Conservation (phyloP, 2,797 vertebrate species). For the Malurus splendens region DNA sequence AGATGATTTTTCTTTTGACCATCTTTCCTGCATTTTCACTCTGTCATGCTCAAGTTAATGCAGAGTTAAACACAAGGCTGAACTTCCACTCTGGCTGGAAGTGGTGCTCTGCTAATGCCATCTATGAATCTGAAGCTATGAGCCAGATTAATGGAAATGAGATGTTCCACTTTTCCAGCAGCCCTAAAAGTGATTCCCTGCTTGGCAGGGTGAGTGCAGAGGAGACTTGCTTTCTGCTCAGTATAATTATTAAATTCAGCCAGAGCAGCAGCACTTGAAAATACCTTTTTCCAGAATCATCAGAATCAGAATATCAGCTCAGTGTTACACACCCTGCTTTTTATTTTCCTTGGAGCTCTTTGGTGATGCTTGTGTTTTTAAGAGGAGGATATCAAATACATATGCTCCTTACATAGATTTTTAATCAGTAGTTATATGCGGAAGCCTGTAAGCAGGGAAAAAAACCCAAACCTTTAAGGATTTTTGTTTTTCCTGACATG, state of each 20-base stretch:
- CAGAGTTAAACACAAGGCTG: constrained; percentile 11
- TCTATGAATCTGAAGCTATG: constrained; percentile 37
- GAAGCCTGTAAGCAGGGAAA: neutral
- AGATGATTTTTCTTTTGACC: neutral
- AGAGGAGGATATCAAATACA: neutral
- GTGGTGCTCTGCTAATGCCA: constrained; percentile 14
- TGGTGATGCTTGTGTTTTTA: neutral
- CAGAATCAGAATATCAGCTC: neutral
- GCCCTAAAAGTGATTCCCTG: constrained; percentile 1
- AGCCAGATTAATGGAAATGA: constrained; percentile 53
- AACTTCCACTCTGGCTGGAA: constrained; percentile 36
- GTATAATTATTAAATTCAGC: constrained; percentile 33
- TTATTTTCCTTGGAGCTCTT: neutral
- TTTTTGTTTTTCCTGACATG: neutral
- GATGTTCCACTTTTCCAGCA: constrained; percentile 28
- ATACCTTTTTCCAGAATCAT: neutral
- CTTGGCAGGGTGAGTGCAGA: neutral
- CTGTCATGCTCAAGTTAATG: constrained; percentile 9
- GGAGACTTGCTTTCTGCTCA: constrained; percentile 8
- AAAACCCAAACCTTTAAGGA: neutral
- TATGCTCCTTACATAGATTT: neutral
- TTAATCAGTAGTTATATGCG: neutral
- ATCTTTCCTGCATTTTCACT: neutral
- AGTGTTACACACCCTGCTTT: neutral
- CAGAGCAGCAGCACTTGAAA: neutral